Evolutionary conservation across 2,113 vertebrate species (phyloP).

Genomic region (Microcebus murinus): DNA sequence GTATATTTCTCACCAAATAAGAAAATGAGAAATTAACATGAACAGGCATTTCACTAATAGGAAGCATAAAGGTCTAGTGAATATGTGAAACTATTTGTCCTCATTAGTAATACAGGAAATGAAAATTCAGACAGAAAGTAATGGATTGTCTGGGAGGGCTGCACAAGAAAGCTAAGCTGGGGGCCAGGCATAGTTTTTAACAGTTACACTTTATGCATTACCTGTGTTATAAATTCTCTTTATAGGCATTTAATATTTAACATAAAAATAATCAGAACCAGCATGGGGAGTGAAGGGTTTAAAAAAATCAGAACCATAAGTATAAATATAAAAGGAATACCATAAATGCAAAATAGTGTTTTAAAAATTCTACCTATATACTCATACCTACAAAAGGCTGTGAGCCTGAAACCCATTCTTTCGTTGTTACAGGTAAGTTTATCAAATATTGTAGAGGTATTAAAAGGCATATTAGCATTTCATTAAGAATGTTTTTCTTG

Average conservation of each 20-base stretch:
- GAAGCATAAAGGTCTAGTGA: not conserved
- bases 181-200: not conserved
- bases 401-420: not conserved
- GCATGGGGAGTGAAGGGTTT: too few relatives aligned
- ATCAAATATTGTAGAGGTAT: not conserved
- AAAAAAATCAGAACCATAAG: not conserved
- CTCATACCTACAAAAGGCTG: not conserved
- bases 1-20: not conserved
- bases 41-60: not conserved
- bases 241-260: constrained; percentile 11
- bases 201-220: not conserved
- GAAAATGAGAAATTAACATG: not conserved
- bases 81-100: not conserved
- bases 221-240: not conserved
- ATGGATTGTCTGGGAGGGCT: not conserved
- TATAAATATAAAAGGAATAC: not conserved
- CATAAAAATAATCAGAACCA: not conserved
- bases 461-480: not conserved
- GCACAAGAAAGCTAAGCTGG: not conserved
- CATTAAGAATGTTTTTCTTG: not conserved
- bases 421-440: constrained; percentile 1
- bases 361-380: not conserved
- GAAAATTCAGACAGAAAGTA: not conserved
- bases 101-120: not conserved
- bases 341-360: not conserved